phyloP scores from a whole-genome alignment of 2,113 vertebrate species.

The Amphiprion percula region DNA sequence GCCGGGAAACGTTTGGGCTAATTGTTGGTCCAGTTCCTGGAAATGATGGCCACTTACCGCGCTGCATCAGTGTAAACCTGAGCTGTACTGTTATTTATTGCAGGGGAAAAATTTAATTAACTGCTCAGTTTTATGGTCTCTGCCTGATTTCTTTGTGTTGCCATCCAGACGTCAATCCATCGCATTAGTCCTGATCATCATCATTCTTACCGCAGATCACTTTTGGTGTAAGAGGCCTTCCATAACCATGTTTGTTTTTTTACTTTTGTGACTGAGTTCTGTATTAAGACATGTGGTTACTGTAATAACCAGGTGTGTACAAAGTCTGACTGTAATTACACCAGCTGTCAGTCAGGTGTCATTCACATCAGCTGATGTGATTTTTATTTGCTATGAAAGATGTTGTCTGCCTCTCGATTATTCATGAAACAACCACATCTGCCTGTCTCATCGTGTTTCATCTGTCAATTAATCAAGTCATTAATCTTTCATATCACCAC shows the following conservation, averaged over 20 bases:
- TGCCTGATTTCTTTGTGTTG: slow-evolving; percentile 62
- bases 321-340: slow-evolving; percentile 47
- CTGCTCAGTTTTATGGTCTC: slow-evolving; percentile 48
- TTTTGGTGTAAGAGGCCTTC: background rate
- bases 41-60: slow-evolving; percentile 36
- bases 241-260: slow-evolving; percentile 31
- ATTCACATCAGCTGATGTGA: slow-evolving; percentile 48
- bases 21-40: slow-evolving; percentile 43
- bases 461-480: slow-evolving; percentile 36
- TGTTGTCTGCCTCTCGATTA: slow-evolving; percentile 49
- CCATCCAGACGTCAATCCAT: slow-evolving; percentile 58
- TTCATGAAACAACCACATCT: slow-evolving; percentile 42
- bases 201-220: slow-evolving; percentile 25
- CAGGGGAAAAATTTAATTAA: slow-evolving; percentile 14
- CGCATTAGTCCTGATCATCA: slow-evolving; percentile 47
- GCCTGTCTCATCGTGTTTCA: slow-evolving; percentile 49
- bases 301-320: slow-evolving; percentile 49
- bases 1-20: slow-evolving; percentile 43
- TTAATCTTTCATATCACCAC: slow-evolving; percentile 38
- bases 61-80: slow-evolving; percentile 33
- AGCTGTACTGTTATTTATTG: slow-evolving; percentile 50
- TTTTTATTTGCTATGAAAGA: slow-evolving; percentile 34
- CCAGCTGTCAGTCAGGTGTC: slow-evolving; percentile 60
- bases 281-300: slow-evolving; percentile 20
- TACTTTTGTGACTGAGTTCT: slow-evolving; percentile 38